Evolutionary conservation across 2,888 invertebrate genomes (phyloP), one percentile per base, ranked within the genome.

Genomic region (Euplexia lucipara): DNA sequence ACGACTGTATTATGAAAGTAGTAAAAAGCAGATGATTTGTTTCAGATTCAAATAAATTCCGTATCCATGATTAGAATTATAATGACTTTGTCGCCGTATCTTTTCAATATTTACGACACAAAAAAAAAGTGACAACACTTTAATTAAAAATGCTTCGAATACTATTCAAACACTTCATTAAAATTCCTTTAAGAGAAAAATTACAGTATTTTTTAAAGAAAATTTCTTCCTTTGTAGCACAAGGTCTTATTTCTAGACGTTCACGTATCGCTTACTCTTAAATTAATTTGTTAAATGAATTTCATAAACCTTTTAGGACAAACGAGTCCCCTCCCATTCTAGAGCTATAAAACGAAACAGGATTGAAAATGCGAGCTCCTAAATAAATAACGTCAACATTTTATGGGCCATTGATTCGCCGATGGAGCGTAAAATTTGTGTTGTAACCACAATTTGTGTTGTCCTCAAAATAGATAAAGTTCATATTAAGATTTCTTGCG

Each of bases 391-490:
- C 74, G 71, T 56, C 64, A 78, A 81, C 80, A 85, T 84, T 85
- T 86, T 83, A 84, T 81, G 83, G 79, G 47, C 79, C 79, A 84
- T 84, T 83, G 84, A 75, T 80, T 80, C 56, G 47, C 64, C 83
- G 77, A 72, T 85, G 84, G 79, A 66, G 81, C 82, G 82, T 81
- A 79, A 86, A 87, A 86, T 84, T 82, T 79, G 77, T 83, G 78
- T 81, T 83, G 80, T 80, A 75, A 81, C 84, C 76, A 73, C 83
- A 77, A 78, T 82, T 80, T 78, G 70, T 78, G 71, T 76, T 78
- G 78, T 83, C 74, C 78, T 78, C 67, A 65, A 75, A 80, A 78
- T 68, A 80, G 80, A 82, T 78, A 79, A 77, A 83, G 61, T 71
- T 70, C 70, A 73, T 76, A 78, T 73, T 78, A 75, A 75, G 69